Evolutionary conservation across 1,140 invertebrate species (phyloP).

Genomic region (Trinorchestia longiramus): DNA sequence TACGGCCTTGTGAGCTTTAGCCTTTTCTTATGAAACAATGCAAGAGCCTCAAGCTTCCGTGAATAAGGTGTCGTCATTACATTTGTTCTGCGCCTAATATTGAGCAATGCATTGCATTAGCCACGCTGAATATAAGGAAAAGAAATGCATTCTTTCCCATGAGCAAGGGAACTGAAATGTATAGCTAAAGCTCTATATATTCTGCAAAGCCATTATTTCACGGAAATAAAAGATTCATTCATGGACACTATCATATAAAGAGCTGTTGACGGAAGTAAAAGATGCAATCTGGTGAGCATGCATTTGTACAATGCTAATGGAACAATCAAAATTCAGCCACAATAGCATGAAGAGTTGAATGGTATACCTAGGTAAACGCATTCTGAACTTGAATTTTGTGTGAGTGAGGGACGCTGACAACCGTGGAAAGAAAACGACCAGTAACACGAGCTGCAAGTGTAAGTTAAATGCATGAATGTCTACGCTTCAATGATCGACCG

Average conservation of each 20-base stretch:
- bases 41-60: background rate
- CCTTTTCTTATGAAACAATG: slow-evolving; percentile 22
- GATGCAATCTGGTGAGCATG: background rate
- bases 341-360: background rate
- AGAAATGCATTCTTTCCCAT: background rate
- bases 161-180: background rate
- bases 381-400: background rate
- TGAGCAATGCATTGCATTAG: background rate
- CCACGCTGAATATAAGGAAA: background rate
- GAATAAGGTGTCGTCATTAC: background rate
- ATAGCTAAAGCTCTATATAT: background rate
- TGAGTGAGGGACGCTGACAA: background rate
- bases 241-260: background rate
- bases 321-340: background rate
- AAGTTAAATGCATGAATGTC: background rate
- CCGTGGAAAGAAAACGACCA: background rate
- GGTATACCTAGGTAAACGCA: background rate
- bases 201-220: background rate
- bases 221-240: background rate
- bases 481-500: background rate
- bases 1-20: background rate
- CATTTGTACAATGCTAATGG: background rate
- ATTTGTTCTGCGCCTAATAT: background rate
- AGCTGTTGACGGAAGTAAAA: background rate
- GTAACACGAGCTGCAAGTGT: background rate